Percentiles rank a stretch among this genome's conserved stretches.
Evolutionary conservation across 2,113 vertebrate genomes (phyloP).

Genomic region (Ornithorhynchus anatinus): DNA sequence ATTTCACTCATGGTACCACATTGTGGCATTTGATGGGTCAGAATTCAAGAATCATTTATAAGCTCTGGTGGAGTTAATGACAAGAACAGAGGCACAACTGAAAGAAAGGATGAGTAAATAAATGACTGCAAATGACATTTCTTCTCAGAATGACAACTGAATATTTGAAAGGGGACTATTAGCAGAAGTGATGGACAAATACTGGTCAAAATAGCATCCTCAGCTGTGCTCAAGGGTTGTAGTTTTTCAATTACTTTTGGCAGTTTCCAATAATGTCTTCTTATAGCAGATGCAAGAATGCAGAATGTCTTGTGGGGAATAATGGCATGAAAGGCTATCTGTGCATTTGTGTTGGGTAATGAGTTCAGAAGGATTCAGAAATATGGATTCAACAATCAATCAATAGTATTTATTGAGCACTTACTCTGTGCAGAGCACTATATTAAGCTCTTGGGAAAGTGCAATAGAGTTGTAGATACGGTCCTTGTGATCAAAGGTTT

Average conservation of each 20-base stretch:
- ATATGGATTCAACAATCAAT: too few relatives aligned
- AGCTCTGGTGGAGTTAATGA: slow-evolving; percentile 39
- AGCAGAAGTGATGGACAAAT: neutral
- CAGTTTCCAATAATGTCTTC: neutral
- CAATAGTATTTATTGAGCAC: too few relatives aligned
- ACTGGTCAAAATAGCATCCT: slow-evolving; percentile 11
- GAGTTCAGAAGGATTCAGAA: too few relatives aligned
- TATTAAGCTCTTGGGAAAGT: too few relatives aligned
- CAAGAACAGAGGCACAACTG: neutral
- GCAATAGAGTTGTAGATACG: too few relatives aligned
- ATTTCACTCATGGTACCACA: slow-evolving; percentile 3
- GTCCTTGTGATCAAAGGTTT: too few relatives aligned
- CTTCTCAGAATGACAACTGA: slow-evolving; percentile 9
- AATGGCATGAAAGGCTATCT: too few relatives aligned
- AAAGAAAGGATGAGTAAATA: slow-evolving; percentile 31
- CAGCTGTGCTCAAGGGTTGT: neutral
- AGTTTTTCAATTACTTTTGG: neutral
- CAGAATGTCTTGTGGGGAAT: neutral
- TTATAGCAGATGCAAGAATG: neutral
- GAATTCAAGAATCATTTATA: slow-evolving; percentile 14
- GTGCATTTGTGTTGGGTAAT: too few relatives aligned
- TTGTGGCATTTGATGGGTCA: slow-evolving; percentile 22
- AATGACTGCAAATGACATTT: neutral
- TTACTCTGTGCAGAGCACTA: too few relatives aligned
- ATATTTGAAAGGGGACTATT: slow-evolving; percentile 1